Evolutionary conservation across 2,797 vertebrate genomes (phyloP).

Genomic region (Brachyrhaphis roseni): DNA sequence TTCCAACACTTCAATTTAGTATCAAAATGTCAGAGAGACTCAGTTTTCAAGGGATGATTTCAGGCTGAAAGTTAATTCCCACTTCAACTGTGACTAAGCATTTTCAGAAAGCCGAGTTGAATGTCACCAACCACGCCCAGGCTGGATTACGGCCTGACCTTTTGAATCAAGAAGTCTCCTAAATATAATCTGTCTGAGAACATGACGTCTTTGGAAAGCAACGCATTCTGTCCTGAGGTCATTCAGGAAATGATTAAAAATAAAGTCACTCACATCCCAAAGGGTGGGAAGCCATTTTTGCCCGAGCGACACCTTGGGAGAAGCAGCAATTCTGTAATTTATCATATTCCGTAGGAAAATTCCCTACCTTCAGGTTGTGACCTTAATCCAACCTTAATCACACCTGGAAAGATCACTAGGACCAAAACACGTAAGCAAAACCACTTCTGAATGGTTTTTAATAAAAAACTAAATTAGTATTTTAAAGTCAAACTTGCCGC

Average conservation of each 20-base stretch:
- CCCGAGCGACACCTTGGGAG: neutral
- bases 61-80: neutral
- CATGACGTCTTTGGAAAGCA: neutral
- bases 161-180: neutral
- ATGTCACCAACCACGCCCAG: neutral
- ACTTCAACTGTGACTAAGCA: neutral
- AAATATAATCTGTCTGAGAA: neutral
- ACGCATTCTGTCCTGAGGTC: neutral
- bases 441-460: neutral
- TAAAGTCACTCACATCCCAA: neutral
- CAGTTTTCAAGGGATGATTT: neutral
- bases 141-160: neutral
- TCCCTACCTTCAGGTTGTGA: neutral
- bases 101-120: neutral
- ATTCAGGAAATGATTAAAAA: neutral
- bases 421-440: neutral
- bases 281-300: neutral
- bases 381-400: neutral
- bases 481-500: neutral
- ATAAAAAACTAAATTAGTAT: neutral
- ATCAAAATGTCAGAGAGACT: neutral
- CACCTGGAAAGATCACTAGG: neutral
- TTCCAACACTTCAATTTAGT: neutral
- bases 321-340: neutral
- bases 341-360: neutral